phyloP scores from a whole-genome alignment of 1,140 invertebrate species.

The Scaptodrosophila lebanonensis region DNA sequence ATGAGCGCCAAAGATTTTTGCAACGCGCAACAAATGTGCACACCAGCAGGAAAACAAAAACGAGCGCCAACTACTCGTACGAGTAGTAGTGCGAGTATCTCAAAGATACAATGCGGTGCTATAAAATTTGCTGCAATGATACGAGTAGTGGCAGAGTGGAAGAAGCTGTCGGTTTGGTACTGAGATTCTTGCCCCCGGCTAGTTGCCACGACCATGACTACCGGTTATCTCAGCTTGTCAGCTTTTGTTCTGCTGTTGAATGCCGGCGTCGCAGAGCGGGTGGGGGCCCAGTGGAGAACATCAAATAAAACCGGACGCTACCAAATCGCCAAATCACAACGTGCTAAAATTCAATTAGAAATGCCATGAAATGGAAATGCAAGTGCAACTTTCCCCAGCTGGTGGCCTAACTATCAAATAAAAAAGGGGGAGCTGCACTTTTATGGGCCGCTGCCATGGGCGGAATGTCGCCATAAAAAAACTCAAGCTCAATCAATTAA shows the following conservation, averaged over 20 bases:
- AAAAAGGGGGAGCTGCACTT: too few relatives aligned
- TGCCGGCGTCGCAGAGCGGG: too few relatives aligned
- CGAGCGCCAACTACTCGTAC: conserved; percentile 6
- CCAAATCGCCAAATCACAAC: too few relatives aligned
- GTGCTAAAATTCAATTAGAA: conserved; percentile 54
- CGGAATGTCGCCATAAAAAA: too few relatives aligned
- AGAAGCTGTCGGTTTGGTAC: conserved; percentile 22
- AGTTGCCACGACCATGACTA: conserved; percentile 14
- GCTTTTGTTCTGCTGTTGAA: background rate
- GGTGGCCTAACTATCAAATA: too few relatives aligned
- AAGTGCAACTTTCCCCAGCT: too few relatives aligned
- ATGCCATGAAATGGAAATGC: background rate
- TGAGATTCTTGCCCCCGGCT: too few relatives aligned
- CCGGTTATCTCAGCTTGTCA: conserved; percentile 28
- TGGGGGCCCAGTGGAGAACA: too few relatives aligned
- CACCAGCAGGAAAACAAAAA: conserved; percentile 23
- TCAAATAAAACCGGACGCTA: too few relatives aligned
- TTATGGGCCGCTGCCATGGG: too few relatives aligned
- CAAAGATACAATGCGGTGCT: conserved; percentile 29
- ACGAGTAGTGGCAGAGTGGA: conserved; percentile 13
- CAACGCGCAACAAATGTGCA: conserved; percentile 15
- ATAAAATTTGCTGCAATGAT: conserved; percentile 23
- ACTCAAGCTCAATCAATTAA: too few relatives aligned
- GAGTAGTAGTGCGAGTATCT: conserved; percentile 9
- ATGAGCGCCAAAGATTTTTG: conserved; percentile 52